Evolutionary conservation across 2,888 invertebrate genomes (phyloP), one percentile per base, ranked within the genome.

Genomic region (Hymenopus coronatus): DNA sequence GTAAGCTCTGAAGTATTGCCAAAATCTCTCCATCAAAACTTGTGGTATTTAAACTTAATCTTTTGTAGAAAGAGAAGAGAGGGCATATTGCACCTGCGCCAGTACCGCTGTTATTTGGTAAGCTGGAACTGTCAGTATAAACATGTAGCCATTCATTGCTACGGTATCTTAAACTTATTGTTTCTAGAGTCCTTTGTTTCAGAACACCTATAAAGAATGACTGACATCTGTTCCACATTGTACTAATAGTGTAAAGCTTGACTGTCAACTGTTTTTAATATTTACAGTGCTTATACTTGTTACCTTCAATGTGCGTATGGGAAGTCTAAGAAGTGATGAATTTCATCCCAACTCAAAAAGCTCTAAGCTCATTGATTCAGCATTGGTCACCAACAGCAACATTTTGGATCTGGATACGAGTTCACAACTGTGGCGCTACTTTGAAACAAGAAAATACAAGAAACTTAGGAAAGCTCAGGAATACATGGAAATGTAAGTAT

Each of bases 221-320:
- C 30, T 30, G 3, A 40, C 12, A 40, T 12, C 6, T 2, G 12
- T 40, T 12, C 12, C 33, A 33, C 33, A 4, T 33, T 4, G 33
- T 33, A 6, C 33, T 7, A 33, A 83, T 90, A 88, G 28, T 30
- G 28, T 84, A 40, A 30, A 83, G 81, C 70, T 27, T 27, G 54
- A 46, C 20, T 28, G 12, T 54, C 70, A 70, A 88, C 81, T 84
- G 6, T 20, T 70, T 70, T 70, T 70, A 70, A 20, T 82, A 85
- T 28, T 94, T 95, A 91, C 92, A 98, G 97, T 97, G 90, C 96
- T 96, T 46, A 96, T 97, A 89, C 92, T 95, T 85, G 94, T 97
- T 33, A 96, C 96, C 0, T 96, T 98, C 91, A 96, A 96, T 92
- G 94, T 95, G 90, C 94, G 95, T 89, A 94, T 98, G 91, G 93